These are phyloP conservation scores for Willisornis vidua DNA, from an alignment of 2,113 vertebrate species.

Conservation along the genomic window DNA sequence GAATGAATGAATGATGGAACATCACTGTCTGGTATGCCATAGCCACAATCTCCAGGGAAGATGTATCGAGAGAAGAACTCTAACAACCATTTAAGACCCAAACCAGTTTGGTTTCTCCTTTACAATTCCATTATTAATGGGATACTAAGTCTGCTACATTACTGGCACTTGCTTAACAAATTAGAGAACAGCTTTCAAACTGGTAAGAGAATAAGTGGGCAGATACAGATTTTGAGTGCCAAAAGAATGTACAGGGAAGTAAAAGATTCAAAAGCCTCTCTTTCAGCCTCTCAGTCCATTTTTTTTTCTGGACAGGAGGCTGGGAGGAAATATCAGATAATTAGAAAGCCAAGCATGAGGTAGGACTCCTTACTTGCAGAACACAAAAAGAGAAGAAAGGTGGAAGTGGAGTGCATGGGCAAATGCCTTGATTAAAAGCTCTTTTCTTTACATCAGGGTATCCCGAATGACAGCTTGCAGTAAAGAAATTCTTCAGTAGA, in stretches of 20 bases:
- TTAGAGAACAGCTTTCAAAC: neutral
- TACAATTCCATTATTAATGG: neutral
- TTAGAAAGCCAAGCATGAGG: neutral
- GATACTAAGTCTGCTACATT: neutral
- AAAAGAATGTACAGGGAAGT: neutral
- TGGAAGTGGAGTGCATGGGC: neutral
- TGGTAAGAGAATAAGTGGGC: neutral
- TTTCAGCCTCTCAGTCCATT: neutral
- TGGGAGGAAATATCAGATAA: neutral
- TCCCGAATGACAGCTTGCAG: neutral
- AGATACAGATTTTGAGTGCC: neutral
- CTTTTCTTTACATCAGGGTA: neutral
- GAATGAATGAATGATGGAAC: neutral
- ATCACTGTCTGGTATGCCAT: neutral
- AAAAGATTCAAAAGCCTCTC: neutral
- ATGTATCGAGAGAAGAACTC: neutral
- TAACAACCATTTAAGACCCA: neutral
- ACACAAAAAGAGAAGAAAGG: neutral
- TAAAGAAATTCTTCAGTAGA: neutral
- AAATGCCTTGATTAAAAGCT: neutral
- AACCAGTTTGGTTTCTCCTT: neutral
- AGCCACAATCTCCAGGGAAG: neutral
- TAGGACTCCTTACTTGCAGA: neutral
- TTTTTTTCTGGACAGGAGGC: neutral
- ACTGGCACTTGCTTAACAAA: neutral